A percentile compares a stretch with the other conserved stretches of the same genome.
Evolutionary conservation across 1,140 invertebrate genomes (phyloP).

Genomic region (Pseudomyrmex flavicornis): DNA sequence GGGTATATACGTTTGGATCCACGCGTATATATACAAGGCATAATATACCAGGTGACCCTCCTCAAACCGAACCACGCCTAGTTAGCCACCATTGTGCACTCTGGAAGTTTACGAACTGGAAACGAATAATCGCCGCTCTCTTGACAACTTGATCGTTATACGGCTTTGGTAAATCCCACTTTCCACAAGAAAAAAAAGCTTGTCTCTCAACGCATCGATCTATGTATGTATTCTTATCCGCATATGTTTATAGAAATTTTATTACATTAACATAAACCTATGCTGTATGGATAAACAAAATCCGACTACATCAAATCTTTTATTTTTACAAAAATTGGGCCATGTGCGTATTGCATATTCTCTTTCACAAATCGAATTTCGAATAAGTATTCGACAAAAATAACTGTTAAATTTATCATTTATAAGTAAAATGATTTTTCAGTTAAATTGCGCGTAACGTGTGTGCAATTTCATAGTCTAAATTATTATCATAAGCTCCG

Average conservation of each 20-base stretch:
- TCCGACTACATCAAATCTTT: too few relatives aligned
- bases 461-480: neutral
- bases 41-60: constrained; percentile 77
- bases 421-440: neutral
- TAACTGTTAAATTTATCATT: neutral
- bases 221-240: neutral
- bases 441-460: neutral
- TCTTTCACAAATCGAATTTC: neutral
- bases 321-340: too few relatives aligned
- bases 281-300: too few relatives aligned
- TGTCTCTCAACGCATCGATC: neutral
- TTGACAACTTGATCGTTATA: constrained; percentile 77
- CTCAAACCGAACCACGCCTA: constrained; percentile 77
- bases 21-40: constrained; percentile 56
- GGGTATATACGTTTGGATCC: constrained; percentile 33
- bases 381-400: neutral
- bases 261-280: neutral
- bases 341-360: neutral
- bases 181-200: constrained; percentile 58
- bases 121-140: constrained; percentile 71
- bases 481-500: neutral
- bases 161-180: constrained; percentile 47
- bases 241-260: too few relatives aligned
- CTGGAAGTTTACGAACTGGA: constrained; percentile 76
- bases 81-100: constrained; percentile 76